Percentiles rank a stretch among this genome's conserved stretches.
Evolutionary conservation across 2,888 invertebrate species (phyloP).

Genomic region (Chaitophorus viminalis): DNA sequence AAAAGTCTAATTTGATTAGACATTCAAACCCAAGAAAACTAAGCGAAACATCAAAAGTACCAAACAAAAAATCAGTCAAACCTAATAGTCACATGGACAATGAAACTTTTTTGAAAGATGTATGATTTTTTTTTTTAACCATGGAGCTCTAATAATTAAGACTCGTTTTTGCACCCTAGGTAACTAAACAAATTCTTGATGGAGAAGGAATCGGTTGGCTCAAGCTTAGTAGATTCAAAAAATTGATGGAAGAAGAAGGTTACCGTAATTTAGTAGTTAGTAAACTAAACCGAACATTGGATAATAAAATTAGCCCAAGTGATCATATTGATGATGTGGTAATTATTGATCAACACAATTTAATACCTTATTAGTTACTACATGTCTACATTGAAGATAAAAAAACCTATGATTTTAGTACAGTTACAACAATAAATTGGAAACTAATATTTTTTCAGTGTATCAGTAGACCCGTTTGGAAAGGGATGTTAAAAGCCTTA

Average conservation of each 20-base stretch:
- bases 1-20: conserved; percentile 87
- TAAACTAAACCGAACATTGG: conserved; percentile 92
- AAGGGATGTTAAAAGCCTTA: conserved; percentile 93
- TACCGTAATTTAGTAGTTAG: conserved; percentile 95
- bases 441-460: conserved; percentile 72
- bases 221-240: conserved; percentile 89
- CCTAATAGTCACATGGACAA: conserved; percentile 83
- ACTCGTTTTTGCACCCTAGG: conserved; percentile 67
- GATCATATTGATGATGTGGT: conserved; percentile 99
- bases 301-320: conserved; percentile 91
- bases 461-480: conserved; percentile 90
- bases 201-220: conserved; percentile 98
- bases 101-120: conserved; percentile 92
- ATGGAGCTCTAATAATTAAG: too few relatives aligned
- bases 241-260: conserved; percentile 98
- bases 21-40: conserved; percentile 78
- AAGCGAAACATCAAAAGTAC: conserved; percentile 76
- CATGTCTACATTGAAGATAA: not conserved
- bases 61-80: conserved; percentile 65
- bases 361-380: not conserved
- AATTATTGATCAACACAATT: conserved; percentile 68
- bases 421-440: not conserved
- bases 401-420: not conserved
- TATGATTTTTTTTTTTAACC: conserved; percentile 67
- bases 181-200: conserved; percentile 83